Base-by-base conservation (phyloP, 1,140 invertebrate species). In the Varroa destructor region DNA sequence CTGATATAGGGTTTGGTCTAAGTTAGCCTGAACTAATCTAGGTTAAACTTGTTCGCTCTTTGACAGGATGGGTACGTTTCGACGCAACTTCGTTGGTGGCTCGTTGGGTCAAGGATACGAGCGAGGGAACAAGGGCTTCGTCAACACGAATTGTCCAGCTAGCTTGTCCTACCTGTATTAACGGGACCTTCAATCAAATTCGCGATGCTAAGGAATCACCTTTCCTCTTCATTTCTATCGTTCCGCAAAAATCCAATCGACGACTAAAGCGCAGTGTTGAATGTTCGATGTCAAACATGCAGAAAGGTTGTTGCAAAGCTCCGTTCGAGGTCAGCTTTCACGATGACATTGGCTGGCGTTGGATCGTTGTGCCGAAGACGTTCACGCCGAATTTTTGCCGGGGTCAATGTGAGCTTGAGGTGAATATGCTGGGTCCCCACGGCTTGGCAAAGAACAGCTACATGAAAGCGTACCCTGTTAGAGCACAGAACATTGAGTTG, bases 261-360 rank as follows among this genome's bases (percentile, higher is more conserved):
- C 40, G 61, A 67, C 40, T 46, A 14, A 40, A 46, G 46, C 40
- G 61, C 12, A 67, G 61, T 8, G 61, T 40, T 12, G 61, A 67
- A 12, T 67, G 61, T 8, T 40, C 40, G 12, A 40, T 37, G 40
- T 43, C 40, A 40, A 67, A 67, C 61, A 46, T 43, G 36, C 40
- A 40, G 40, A 40, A 40, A 37, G 61, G 61, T 40, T 67, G 61
- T 37, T 67, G 61, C 36, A 12, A 37, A 2, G 40, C 40, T 40
- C 61, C 61, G 12, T 67, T 67, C 37, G 61, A 67, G 37, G 61
- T 67, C 40, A 46, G 46, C 40, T 67, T 67, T 46, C 61, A 67
- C 37, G 46, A 51, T 51, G 40, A 67, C 12, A 67, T 67, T 37
- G 61, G 61, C 61, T 67, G 61, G 61, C 40, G 46, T 46, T 67